Percentiles rank a stretch among this genome's conserved stretches.
phyloP scores from a whole-genome alignment of 2,888 invertebrate species.

The Latrodectus hesperus region DNA sequence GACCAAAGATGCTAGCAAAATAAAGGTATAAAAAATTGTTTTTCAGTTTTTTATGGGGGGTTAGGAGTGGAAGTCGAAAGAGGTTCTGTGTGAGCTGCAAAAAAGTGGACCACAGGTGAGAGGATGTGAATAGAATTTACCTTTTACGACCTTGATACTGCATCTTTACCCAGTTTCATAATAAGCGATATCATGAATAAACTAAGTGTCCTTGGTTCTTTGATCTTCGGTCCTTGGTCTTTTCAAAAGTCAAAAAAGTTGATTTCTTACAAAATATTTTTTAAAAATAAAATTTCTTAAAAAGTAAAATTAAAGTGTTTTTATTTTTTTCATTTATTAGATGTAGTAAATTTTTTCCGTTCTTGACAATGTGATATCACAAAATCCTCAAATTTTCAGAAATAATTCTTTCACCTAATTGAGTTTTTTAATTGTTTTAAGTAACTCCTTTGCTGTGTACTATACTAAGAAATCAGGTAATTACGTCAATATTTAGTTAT shows the following conservation, averaged over 20 bases:
- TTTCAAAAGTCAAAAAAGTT: background rate
- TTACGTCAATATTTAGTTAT: too few species aligned
- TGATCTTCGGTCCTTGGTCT: background rate
- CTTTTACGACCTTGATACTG: constrained; percentile 43
- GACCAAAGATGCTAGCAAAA: constrained; percentile 26
- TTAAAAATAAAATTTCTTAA: background rate
- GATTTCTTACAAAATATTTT: background rate
- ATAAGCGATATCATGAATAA: constrained; percentile 25
- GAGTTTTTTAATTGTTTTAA: too few species aligned
- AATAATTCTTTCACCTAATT: too few species aligned
- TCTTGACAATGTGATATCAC: too few species aligned
- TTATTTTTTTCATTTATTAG: background rate
- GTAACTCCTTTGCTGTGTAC: too few species aligned
- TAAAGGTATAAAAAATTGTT: constrained; percentile 1
- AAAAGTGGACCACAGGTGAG: constrained; percentile 59
- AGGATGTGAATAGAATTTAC: constrained; percentile 36
- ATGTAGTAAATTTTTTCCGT: too few species aligned
- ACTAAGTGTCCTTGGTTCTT: constrained; percentile 36
- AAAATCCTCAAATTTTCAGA: too few species aligned
- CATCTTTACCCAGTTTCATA: constrained; percentile 14
- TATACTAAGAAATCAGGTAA: too few species aligned
- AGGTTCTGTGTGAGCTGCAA: background rate
- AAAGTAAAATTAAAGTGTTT: background rate
- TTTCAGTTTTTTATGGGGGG: background rate
- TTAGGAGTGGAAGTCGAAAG: too few species aligned